A percentile compares a stretch with the other conserved stretches of the same genome.
Conservation (phyloP, 2,113 vertebrate genomes). For the Delphinus delphis region DNA sequence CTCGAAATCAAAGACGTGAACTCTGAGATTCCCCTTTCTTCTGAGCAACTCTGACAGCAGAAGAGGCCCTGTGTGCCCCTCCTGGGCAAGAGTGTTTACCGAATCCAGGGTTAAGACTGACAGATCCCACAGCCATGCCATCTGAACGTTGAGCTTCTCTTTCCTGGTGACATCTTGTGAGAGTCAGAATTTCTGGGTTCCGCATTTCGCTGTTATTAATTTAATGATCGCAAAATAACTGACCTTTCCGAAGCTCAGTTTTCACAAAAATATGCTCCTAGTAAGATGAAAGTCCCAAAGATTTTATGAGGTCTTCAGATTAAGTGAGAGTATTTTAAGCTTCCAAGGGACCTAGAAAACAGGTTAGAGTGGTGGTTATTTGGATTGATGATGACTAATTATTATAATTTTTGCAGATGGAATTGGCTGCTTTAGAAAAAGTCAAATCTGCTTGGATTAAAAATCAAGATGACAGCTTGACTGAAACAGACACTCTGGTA, state of each 20-base stretch:
- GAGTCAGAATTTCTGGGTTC: not conserved
- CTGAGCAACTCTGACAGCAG: not conserved
- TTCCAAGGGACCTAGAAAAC: not conserved
- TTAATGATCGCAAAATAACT: not conserved
- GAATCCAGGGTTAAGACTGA: not conserved
- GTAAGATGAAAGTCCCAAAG: not conserved
- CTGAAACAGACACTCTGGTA: constrained; percentile 88
- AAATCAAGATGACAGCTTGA: constrained; percentile 88
- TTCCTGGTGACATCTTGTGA: not conserved
- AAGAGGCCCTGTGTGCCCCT: not conserved
- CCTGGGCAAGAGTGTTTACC: not conserved
- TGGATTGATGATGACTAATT: constrained; percentile 3
- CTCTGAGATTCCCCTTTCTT: not conserved
- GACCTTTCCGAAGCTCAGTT: not conserved
- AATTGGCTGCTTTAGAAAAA: constrained; percentile 84
- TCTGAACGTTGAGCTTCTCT: not conserved
- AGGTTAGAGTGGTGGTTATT: not conserved
- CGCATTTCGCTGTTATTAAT: not conserved
- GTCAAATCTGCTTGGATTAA: constrained; percentile 89
- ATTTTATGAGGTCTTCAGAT: not conserved
- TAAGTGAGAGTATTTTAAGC: constrained; percentile 9
- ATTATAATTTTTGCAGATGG: constrained; percentile 74
- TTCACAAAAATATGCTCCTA: not conserved
- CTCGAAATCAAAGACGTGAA: constrained; percentile 27
- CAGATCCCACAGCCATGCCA: not conserved